Evolutionary conservation across 2,888 invertebrate species (phyloP), one percentile per base, ranked within the genome.

Genomic region (Acronicta psi): DNA sequence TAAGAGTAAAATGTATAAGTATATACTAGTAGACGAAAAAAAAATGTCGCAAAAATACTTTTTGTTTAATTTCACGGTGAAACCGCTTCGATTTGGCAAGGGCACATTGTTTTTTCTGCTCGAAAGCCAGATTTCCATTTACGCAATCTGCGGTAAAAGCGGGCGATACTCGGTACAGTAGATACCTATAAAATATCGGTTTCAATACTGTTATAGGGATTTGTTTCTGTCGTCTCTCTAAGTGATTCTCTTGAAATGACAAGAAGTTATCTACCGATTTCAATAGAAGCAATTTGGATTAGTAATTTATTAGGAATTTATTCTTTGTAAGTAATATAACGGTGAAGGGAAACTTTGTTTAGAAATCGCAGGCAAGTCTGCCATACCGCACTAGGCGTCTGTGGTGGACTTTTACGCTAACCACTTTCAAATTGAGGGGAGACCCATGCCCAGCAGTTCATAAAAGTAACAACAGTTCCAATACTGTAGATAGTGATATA

Each of bases 111-210:
- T 84, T 80, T 82, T 81, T 78, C 71, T 71, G 67, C 68, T 72
- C 75, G 76, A 78, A 84, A 81, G 65, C 80, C 84, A 83, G 80
- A 81, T 85, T 82, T 83, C 86, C 84, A 86, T 86, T 85, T 84
- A 86, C 84, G 82, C 87, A 88, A 87, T 89, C 83, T 82, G 79
- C 79, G 86, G 80, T 86, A 83, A 89, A 88, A 87, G 85, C 83
- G 52, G 50, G 70, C 74, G 81, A 82, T 84, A 87, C 84, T 79
- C 81, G 79, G 82, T 86, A 85, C 69, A 71, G 78, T 74, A 79
- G 80, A 79, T 82, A 80, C n/a, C n/a, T n/a, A n/a, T n/a, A 81
- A 79, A 71, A 71, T 84, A 86, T 88, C 83, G 80, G 84, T 86
- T 83, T 79, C 86, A 85, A 82, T 85, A 81, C 79, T 69, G 80